phyloP scores from a whole-genome alignment of 1,140 invertebrate species.

The Holotrichia oblita region DNA sequence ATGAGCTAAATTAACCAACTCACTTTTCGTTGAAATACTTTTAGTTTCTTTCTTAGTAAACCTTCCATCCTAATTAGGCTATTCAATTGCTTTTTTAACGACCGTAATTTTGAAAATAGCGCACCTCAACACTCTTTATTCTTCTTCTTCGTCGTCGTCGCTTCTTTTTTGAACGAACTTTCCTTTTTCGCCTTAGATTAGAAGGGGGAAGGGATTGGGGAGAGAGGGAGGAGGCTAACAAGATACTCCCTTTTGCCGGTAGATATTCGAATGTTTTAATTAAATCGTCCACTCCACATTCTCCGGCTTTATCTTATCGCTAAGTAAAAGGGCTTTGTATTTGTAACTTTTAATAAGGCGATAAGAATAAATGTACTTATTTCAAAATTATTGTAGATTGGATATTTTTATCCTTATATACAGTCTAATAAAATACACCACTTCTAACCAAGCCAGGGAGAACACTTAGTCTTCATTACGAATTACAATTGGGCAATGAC shows the following conservation, averaged over 20 bases:
- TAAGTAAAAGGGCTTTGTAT: slow-evolving; percentile 8
- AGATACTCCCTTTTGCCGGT: too few relatives aligned
- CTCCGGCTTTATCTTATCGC: background rate
- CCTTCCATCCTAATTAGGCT: slow-evolving; percentile 14
- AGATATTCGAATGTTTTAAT: slow-evolving; percentile 25
- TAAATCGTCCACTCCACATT: slow-evolving; percentile 1
- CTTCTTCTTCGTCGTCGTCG: too few relatives aligned
- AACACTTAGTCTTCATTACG: too few relatives aligned
- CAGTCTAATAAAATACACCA: too few relatives aligned
- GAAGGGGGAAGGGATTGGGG: background rate
- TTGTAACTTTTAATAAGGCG: slow-evolving; percentile 18
- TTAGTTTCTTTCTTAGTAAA: slow-evolving; percentile 18
- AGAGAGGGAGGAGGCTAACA: too few relatives aligned
- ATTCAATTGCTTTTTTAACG: slow-evolving; percentile 24
- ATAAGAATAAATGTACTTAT: too few relatives aligned
- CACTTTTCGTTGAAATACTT: slow-evolving; percentile 27
- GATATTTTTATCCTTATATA: too few relatives aligned
- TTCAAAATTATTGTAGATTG: too few relatives aligned
- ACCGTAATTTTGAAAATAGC: slow-evolving; percentile 24
- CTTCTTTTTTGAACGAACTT: slow-evolving; percentile 15
- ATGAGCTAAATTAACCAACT: slow-evolving; percentile 28
- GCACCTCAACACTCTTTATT: slow-evolving; percentile 7
- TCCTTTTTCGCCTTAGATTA: background rate
- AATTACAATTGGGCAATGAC: too few relatives aligned
- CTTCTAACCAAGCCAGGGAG: too few relatives aligned